Percentiles rank a stretch among this genome's conserved stretches.
Evolutionary conservation across 2,888 invertebrate species (phyloP).

Genomic region (Meandrusa payeni): DNA sequence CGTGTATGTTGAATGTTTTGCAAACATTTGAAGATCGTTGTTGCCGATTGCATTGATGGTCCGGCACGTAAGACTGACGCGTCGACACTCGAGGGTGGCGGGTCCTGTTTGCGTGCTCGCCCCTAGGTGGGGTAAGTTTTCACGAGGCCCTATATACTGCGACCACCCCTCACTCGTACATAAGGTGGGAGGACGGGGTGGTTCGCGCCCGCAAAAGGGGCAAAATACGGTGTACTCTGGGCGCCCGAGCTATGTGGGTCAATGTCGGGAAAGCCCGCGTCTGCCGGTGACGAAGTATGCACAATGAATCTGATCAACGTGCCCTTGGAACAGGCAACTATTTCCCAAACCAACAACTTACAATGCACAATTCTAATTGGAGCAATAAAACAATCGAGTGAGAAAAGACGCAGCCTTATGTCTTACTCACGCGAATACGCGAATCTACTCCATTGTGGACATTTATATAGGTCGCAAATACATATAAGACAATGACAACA

Average conservation of each 20-base stretch:
- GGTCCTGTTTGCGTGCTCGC: constrained; percentile 79
- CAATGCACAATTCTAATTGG: background rate
- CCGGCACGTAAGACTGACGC: constrained; percentile 62
- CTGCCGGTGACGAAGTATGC: constrained; percentile 80
- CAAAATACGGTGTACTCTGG: constrained; percentile 81
- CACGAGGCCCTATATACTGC: constrained; percentile 80
- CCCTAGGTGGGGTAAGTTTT: constrained; percentile 78
- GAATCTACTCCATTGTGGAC: too few species aligned
- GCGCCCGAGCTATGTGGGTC: constrained; percentile 81
- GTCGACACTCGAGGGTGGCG: constrained; percentile 66
- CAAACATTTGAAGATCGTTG: constrained; percentile 29
- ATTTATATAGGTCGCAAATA: too few species aligned
- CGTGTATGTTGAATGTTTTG: constrained; percentile 27
- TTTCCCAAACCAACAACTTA: constrained; percentile 53
- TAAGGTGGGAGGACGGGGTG: constrained; percentile 78
- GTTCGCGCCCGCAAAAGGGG: constrained; percentile 81
- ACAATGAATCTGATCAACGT: constrained; percentile 80
- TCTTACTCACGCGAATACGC: too few species aligned
- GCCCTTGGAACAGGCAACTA: constrained; percentile 65
- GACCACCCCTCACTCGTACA: constrained; percentile 78
- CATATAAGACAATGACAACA: too few species aligned
- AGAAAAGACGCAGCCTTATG: too few species aligned
- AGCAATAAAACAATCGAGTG: background rate
- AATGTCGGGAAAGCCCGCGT: constrained; percentile 82
- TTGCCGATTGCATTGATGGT: constrained; percentile 42